These are phyloP conservation scores for Marasmarcha lunaedactyla DNA, from an alignment of 2,888 invertebrate genomes.

Conservation along the genomic window DNA sequence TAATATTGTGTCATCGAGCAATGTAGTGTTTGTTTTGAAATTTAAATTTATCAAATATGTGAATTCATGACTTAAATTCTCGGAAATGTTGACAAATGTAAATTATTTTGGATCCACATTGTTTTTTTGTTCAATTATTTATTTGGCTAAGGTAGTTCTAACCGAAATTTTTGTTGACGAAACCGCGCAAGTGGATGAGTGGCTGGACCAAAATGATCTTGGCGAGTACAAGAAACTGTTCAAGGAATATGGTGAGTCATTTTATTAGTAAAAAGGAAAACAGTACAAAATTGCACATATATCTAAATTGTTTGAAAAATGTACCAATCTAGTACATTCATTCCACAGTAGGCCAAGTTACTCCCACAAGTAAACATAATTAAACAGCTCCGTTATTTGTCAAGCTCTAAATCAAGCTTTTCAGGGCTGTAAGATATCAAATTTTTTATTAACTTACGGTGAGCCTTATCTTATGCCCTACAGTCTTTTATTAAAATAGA, in stretches of 20 bases:
- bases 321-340: too few species aligned
- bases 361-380: too few species aligned
- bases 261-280: too few species aligned
- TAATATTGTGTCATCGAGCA: slow-evolving; percentile 12
- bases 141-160: slow-evolving; percentile 40
- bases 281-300: too few species aligned
- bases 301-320: too few species aligned
- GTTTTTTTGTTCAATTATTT: slow-evolving; percentile 42
- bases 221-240: slow-evolving; percentile 78
- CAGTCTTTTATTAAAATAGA: too few species aligned
- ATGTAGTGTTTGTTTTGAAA: slow-evolving; percentile 17
- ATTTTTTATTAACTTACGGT: too few species aligned
- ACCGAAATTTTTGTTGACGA: slow-evolving; percentile 63
- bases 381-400: too few species aligned
- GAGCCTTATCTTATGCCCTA: too few species aligned
- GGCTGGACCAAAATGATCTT: slow-evolving; percentile 81
- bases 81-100: slow-evolving; percentile 43
- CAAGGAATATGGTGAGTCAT: slow-evolving; percentile 75
- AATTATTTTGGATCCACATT: slow-evolving; percentile 40
- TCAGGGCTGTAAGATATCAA: too few species aligned
- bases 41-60: slow-evolving; percentile 14
- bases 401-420: too few species aligned
- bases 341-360: too few species aligned
- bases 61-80: slow-evolving; percentile 34
- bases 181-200: slow-evolving; percentile 75